Conservation (phyloP, 2,888 invertebrate genomes). For the Brachypalpus laphriformis region DNA sequence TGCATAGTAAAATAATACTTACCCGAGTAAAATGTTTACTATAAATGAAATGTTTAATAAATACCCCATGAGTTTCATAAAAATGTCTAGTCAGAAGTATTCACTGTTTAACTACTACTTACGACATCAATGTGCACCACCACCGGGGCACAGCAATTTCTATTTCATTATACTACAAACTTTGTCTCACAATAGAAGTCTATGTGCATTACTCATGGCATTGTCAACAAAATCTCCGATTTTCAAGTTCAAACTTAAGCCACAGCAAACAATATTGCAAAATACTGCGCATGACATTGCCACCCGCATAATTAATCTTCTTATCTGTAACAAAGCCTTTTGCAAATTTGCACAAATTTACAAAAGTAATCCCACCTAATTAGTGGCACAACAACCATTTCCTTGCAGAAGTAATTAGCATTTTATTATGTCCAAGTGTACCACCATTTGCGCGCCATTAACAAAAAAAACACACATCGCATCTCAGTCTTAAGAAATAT, state of each 20-base stretch:
- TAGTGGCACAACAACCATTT: background rate
- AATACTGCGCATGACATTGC: background rate
- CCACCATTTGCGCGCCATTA: background rate
- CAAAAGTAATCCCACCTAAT: background rate
- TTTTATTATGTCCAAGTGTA: background rate
- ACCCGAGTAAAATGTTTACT: too few relatives aligned
- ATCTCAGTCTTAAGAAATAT: background rate
- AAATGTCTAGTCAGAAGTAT: too few relatives aligned
- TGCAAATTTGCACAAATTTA: background rate
- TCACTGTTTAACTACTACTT: too few relatives aligned
- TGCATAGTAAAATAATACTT: too few relatives aligned
- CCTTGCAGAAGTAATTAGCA: background rate
- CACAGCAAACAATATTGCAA: background rate
- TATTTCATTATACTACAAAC: too few relatives aligned
- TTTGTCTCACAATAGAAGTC: too few relatives aligned
- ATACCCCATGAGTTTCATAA: too few relatives aligned
- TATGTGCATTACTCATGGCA: too few relatives aligned
- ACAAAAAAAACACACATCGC: too few relatives aligned
- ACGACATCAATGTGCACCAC: too few relatives aligned
- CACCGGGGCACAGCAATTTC: too few relatives aligned
- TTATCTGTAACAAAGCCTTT: slow-evolving; percentile 12
- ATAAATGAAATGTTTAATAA: too few relatives aligned
- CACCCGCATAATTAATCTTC: slow-evolving; percentile 11
- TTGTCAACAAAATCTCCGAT: background rate
- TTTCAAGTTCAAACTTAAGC: slow-evolving; percentile 8